A percentile compares a stretch with the other conserved stretches of the same genome.
Evolutionary conservation across 1,140 invertebrate species (phyloP).

Genomic region (Nephila pilipes): DNA sequence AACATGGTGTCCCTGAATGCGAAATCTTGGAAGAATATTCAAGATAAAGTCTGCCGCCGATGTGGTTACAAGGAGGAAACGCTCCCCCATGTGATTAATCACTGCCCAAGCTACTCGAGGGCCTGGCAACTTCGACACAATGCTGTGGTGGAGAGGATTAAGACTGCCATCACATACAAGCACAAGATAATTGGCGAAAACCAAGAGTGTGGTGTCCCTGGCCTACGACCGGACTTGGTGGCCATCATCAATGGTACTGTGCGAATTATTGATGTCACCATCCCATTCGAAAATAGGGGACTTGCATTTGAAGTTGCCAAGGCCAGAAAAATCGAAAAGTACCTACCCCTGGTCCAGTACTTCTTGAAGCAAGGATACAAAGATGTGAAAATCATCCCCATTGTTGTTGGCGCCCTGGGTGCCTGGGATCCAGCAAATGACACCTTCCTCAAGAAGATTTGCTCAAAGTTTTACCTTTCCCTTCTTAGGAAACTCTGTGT

Average conservation of each 20-base stretch:
- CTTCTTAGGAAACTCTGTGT: too few species aligned
- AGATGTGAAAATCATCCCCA: background rate
- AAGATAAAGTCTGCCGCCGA: too few species aligned
- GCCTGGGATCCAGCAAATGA: slow-evolving; percentile 11
- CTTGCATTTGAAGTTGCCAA: background rate
- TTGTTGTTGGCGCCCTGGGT: slow-evolving; percentile 8
- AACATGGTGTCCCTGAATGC: background rate
- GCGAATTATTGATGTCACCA: background rate
- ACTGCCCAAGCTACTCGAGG: background rate
- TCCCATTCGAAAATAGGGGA: background rate
- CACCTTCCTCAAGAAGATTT: background rate
- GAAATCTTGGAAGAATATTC: background rate
- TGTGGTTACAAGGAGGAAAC: background rate
- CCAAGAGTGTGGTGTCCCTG: background rate
- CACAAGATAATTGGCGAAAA: too few species aligned
- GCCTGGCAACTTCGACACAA: background rate
- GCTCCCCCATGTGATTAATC: background rate
- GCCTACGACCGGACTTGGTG: background rate
- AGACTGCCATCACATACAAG: background rate
- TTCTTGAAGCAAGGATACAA: background rate
- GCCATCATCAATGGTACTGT: background rate
- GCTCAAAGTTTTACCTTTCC: too few species aligned
- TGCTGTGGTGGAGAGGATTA: background rate
- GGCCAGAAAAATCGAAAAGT: background rate
- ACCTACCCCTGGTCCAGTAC: background rate